Conservation (phyloP, 2,888 invertebrate genomes). For the Lithophane ornitopus region DNA sequence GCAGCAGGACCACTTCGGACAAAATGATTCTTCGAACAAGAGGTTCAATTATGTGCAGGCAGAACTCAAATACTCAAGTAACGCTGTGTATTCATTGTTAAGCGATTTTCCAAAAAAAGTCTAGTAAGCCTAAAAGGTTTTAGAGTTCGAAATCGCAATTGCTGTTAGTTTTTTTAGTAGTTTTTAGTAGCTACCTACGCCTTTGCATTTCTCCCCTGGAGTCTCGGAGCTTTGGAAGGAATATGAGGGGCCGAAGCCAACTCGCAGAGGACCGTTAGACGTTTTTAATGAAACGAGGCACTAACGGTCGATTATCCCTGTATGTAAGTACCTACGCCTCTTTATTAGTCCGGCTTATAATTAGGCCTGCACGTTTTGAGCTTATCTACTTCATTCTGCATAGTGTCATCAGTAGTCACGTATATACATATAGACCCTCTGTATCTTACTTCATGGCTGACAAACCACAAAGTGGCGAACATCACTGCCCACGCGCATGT, state of each 20-base stretch:
- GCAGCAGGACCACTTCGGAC: not conserved
- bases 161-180: not conserved
- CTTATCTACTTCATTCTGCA: not conserved
- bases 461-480: constrained; percentile 44
- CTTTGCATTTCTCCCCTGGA: too few species aligned
- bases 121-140: not conserved
- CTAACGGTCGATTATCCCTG: too few species aligned
- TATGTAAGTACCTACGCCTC: not conserved
- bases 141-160: not conserved
- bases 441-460: constrained; percentile 17
- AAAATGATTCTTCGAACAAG: too few species aligned
- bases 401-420: constrained; percentile 9
- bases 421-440: not conserved
- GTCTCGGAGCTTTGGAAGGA: too few species aligned
- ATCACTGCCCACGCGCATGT: constrained; percentile 63
- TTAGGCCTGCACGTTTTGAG: not conserved
- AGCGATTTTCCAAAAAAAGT: not conserved
- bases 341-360: not conserved
- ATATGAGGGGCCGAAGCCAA: too few species aligned
- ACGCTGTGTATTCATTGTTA: not conserved
- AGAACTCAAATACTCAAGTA: not conserved
- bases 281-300: too few species aligned
- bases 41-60: too few species aligned
- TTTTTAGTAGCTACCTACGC: not conserved
- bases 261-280: too few species aligned